phyloP scores from a whole-genome alignment of 2,888 invertebrate genomes.

The Fragum whitleyi region DNA sequence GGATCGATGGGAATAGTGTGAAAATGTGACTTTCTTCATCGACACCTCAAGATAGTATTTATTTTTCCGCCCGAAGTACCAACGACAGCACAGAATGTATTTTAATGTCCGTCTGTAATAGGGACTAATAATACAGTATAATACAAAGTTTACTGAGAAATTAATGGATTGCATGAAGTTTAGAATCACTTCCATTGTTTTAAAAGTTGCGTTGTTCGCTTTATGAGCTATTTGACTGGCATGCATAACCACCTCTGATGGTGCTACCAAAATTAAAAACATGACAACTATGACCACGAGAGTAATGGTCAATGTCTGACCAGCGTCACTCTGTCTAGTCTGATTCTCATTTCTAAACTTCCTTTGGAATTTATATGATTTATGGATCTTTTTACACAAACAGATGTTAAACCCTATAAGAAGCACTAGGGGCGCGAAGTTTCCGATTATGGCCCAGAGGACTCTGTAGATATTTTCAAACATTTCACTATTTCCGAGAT shows the following conservation, averaged over 20 bases:
- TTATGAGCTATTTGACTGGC: slow-evolving; percentile 71
- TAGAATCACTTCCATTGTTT: slow-evolving; percentile 86
- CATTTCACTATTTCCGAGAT: slow-evolving; percentile 66
- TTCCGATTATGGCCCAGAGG: slow-evolving; percentile 79
- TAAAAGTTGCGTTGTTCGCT: slow-evolving; percentile 74
- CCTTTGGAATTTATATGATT: slow-evolving; percentile 77
- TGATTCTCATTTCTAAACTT: slow-evolving; percentile 70
- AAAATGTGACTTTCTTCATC: slow-evolving; percentile 65
- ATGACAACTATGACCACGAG: slow-evolving; percentile 82
- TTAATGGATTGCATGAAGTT: slow-evolving; percentile 91
- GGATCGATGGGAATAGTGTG: slow-evolving; percentile 48
- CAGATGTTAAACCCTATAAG: slow-evolving; percentile 81
- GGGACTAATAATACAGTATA: slow-evolving; percentile 92
- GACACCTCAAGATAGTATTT: slow-evolving; percentile 64
- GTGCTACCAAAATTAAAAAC: slow-evolving; percentile 83
- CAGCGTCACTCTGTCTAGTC: slow-evolving; percentile 71
- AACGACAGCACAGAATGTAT: slow-evolving; percentile 74
- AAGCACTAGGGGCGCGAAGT: slow-evolving; percentile 78
- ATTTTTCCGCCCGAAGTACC: slow-evolving; percentile 60
- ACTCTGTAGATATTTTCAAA: slow-evolving; percentile 76
- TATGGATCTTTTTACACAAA: slow-evolving; percentile 80
- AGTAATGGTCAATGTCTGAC: slow-evolving; percentile 81
- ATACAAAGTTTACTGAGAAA: slow-evolving; percentile 92
- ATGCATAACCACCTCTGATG: slow-evolving; percentile 81
- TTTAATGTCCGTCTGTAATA: slow-evolving; percentile 90